Conservation (phyloP, 2,888 invertebrate genomes). For the Synanthedon andrenaeformis region DNA sequence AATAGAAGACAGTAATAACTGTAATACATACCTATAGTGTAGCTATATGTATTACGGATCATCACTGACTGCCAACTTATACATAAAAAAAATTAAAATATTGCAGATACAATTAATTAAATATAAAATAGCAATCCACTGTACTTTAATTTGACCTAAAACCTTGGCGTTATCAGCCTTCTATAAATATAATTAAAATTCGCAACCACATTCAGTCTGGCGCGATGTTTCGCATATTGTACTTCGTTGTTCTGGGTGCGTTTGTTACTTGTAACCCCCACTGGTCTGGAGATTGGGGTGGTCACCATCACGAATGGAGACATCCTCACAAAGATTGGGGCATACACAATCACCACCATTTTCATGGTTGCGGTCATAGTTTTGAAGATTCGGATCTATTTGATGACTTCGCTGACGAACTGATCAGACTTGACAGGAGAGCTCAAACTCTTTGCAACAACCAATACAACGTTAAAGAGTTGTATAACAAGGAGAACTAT, state of each 20-base stretch:
- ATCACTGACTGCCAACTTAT: no score
- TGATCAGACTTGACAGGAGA: conserved; percentile 6
- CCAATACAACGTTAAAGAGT: not conserved
- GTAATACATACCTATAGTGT: no score
- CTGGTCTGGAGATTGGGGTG: conserved; percentile 1
- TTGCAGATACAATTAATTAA: no score
- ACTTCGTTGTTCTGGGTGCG: not conserved
- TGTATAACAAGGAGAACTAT: conserved; percentile 3
- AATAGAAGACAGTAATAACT: no score
- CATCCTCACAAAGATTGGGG: conserved; percentile 1
- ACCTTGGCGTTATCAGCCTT: no score
- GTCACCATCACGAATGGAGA: conserved; percentile 7
- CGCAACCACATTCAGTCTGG: no score
- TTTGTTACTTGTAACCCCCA: not conserved
- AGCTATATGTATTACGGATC: no score
- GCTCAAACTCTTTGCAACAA: conserved; percentile 4
- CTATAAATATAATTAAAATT: no score
- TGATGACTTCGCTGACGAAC: conserved; percentile 5
- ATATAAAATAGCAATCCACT: no score
- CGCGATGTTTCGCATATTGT: not conserved
- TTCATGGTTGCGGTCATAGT: conserved; percentile 1
- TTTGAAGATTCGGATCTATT: conserved; percentile 2
- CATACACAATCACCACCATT: not conserved
- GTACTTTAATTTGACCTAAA: no score
- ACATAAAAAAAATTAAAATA: no score